Evolutionary conservation across 2,888 invertebrate genomes (phyloP).

Genomic region (Phyllotreta cruciferae): DNA sequence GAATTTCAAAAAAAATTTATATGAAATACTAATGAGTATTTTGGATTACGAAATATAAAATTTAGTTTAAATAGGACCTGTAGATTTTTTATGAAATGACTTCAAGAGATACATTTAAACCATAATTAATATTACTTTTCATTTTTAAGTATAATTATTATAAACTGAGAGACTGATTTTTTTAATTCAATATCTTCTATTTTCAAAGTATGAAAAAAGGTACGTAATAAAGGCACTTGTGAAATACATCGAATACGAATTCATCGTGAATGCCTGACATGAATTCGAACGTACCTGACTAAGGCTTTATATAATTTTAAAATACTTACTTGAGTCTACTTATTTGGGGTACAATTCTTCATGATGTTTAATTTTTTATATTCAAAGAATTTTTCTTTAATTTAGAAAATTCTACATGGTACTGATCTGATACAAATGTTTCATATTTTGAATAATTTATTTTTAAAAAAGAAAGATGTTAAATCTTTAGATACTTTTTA

Average conservation of each 20-base stretch:
- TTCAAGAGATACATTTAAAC: conserved; percentile 12
- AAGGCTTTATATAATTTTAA: conserved; percentile 55
- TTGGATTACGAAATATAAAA: neutral
- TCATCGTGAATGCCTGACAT: conserved; percentile 37
- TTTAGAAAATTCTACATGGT: conserved; percentile 48
- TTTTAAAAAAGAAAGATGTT: conserved; percentile 30
- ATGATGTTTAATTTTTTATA: conserved; percentile 32
- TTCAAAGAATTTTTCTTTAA: conserved; percentile 40
- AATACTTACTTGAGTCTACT: conserved; percentile 34
- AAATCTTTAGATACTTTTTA: conserved; percentile 32
- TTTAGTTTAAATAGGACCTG: conserved; percentile 1
- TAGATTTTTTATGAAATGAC: neutral
- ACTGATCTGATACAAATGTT: conserved; percentile 51
- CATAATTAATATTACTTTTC: neutral
- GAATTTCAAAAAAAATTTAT: conserved; percentile 1
- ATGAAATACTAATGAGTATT: neutral
- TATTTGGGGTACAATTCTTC: conserved; percentile 49
- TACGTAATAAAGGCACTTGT: too few relatives aligned
- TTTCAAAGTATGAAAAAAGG: too few relatives aligned
- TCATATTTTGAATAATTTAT: conserved; percentile 44
- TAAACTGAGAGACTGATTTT: conserved; percentile 5
- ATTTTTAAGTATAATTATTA: conserved; percentile 1
- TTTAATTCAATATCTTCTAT: neutral
- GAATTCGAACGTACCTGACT: conserved; percentile 58
- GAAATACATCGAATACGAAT: too few relatives aligned